Percentiles rank a stretch among this genome's conserved stretches.
Evolutionary conservation across 2,888 invertebrate species (phyloP).

Genomic region (Melanchra persicariae): DNA sequence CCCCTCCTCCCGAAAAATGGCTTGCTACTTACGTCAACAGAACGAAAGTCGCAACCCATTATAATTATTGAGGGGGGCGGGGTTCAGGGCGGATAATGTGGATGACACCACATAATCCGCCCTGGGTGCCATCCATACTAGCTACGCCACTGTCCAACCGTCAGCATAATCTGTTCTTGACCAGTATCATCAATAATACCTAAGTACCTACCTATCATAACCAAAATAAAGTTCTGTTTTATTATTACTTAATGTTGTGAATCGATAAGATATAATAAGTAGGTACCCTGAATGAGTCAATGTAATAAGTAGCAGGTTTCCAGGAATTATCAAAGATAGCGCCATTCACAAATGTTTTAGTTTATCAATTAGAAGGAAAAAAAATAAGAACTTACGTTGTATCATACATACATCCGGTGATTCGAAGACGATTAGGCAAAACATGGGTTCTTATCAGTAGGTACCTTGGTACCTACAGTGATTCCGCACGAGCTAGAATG

Average conservation of each 20-base stretch:
- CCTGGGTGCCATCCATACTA: too few relatives aligned
- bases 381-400: slow-evolving; percentile 1
- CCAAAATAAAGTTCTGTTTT: slow-evolving; percentile 1
- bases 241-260: neutral
- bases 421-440: slow-evolving; percentile 5
- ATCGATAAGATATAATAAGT: slow-evolving; percentile 27
- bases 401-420: slow-evolving; percentile 19
- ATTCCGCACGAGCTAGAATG: too few relatives aligned
- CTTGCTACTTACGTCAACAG: too few relatives aligned
- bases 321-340: slow-evolving; percentile 39
- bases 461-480: neutral
- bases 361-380: slow-evolving; percentile 34
- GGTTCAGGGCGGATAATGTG: too few relatives aligned
- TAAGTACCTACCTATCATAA: neutral
- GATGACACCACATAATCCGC: too few relatives aligned
- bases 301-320: slow-evolving; percentile 24
- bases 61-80: too few relatives aligned
- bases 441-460: slow-evolving; percentile 3
- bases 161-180: too few relatives aligned
- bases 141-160: too few relatives aligned
- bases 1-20: too few relatives aligned
- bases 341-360: slow-evolving; percentile 27
- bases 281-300: slow-evolving; percentile 24
- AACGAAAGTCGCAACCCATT: too few relatives aligned
- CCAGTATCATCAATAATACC: too few relatives aligned